phyloP scores from a whole-genome alignment of 1,140 invertebrate genomes.

The Eueides isabella region DNA sequence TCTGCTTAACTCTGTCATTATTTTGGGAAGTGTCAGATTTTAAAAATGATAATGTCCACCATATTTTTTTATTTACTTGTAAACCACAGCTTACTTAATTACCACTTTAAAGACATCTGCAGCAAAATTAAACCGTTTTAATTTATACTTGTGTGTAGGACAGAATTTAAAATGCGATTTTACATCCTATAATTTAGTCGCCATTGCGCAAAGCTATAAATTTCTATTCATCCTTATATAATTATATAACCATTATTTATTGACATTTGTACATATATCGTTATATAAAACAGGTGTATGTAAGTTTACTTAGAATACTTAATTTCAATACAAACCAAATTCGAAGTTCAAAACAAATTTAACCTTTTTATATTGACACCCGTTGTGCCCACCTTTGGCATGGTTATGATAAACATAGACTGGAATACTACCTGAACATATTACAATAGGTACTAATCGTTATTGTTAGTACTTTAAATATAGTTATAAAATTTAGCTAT shows the following conservation, averaged over 20 bases:
- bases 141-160: neutral
- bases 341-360: neutral
- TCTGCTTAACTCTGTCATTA: conserved; percentile 29
- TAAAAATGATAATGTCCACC: conserved; percentile 2
- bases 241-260: too few species aligned
- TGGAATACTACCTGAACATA: too few species aligned
- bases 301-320: neutral
- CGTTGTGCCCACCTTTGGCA: too few species aligned
- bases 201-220: neutral
- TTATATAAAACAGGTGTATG: neutral
- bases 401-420: too few species aligned
- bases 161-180: neutral
- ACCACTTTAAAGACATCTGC: neutral
- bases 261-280: too few species aligned
- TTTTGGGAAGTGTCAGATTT: neutral
- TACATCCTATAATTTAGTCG: neutral
- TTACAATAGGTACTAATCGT: too few species aligned
- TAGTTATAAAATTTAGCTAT: too few species aligned
- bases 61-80: conserved; percentile 5
- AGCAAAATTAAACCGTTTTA: neutral
- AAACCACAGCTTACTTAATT: neutral
- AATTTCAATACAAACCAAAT: neutral
- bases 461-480: too few species aligned
- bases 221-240: neutral
- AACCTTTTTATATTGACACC: neutral